Evolutionary conservation across 1,140 invertebrate species (phyloP).

Genomic region (Danaus plexippus): DNA sequence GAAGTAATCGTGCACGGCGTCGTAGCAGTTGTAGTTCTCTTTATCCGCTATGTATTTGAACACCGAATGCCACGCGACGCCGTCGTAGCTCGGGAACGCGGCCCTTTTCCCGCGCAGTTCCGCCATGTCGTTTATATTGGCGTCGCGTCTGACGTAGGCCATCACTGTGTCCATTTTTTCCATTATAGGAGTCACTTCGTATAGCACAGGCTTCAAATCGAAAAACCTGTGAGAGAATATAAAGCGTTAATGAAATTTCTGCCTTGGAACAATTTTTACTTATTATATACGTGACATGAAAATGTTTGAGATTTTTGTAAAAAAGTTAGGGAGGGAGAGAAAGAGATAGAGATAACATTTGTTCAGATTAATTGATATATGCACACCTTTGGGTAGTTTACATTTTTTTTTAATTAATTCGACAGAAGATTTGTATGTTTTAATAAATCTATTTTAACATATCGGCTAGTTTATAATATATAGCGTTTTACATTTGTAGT

Average conservation of each 20-base stretch:
- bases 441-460: too few species aligned
- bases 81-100: constrained; percentile 79
- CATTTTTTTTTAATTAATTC: too few species aligned
- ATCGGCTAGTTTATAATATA: too few species aligned
- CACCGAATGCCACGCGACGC: constrained; percentile 77
- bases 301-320: too few species aligned
- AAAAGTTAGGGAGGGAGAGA: too few species aligned
- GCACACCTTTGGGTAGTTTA: too few species aligned
- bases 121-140: constrained; percentile 72
- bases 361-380: too few species aligned
- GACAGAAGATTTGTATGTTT: too few species aligned
- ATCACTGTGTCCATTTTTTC: constrained; percentile 77
- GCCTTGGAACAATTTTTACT: too few species aligned
- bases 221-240: constrained; percentile 67
- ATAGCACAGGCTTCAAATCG: constrained; percentile 76
- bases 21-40: constrained; percentile 57
- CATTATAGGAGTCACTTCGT: constrained; percentile 74
- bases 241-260: constrained; percentile 3
- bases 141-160: constrained; percentile 78
- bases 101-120: constrained; percentile 79
- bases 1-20: constrained; percentile 75
- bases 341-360: too few species aligned
- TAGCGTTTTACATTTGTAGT: too few species aligned
- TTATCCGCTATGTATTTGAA: constrained; percentile 71
- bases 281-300: too few species aligned